These are phyloP conservation scores for Dicrurus megarhynchus DNA, from an alignment of 2,113 vertebrate species.

Conservation along the genomic window DNA sequence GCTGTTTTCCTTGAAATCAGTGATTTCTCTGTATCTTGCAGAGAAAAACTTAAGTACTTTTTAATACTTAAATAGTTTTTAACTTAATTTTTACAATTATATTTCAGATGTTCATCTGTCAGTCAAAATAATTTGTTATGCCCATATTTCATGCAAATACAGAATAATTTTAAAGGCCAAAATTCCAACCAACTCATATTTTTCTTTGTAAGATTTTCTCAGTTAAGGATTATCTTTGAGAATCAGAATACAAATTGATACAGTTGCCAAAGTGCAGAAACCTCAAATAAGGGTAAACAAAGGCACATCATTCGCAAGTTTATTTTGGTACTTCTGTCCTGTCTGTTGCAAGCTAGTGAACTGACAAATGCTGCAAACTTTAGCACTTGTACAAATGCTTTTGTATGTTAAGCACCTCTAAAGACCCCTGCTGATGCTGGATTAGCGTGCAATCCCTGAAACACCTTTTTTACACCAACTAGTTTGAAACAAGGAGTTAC, in stretches of 20 bases:
- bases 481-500: neutral
- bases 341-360: neutral
- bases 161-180: neutral
- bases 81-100: neutral
- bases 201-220: neutral
- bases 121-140: neutral
- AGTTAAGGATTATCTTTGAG: neutral
- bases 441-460: neutral
- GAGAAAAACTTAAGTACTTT: too few species aligned
- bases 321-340: neutral
- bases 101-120: neutral
- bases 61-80: neutral
- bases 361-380: neutral
- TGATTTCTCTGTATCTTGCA: neutral
- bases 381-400: neutral
- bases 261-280: neutral
- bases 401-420: neutral
- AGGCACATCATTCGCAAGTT: neutral
- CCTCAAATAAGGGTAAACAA: neutral
- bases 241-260: neutral
- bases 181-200: neutral
- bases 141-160: neutral
- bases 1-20: neutral
- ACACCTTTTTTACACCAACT: neutral
- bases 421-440: neutral